Evolutionary conservation across 2,113 vertebrate species (phyloP).

Genomic region (Rissa tridactyla): DNA sequence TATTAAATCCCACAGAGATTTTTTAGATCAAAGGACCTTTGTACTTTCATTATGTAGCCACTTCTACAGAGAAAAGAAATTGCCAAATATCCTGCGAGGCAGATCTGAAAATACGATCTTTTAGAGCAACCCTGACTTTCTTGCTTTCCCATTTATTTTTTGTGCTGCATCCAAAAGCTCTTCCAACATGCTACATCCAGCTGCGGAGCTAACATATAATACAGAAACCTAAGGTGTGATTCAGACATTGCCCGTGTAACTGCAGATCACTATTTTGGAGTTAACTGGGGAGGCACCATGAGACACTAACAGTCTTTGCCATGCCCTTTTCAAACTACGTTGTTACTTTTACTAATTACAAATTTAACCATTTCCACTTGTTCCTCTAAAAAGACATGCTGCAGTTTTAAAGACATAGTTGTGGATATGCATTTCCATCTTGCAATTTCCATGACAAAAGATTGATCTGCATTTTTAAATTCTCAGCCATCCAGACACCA

Average conservation of each 20-base stretch:
- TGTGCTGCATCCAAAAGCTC: not conserved
- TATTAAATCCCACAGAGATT: conserved; percentile 32
- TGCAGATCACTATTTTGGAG: not conserved
- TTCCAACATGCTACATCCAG: not conserved
- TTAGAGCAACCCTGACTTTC: not conserved
- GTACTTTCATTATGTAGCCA: conserved; percentile 31
- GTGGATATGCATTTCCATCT: not conserved
- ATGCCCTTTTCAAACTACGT: not conserved
- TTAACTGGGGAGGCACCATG: not conserved
- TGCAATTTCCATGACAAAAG: not conserved
- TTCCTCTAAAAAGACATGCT: not conserved
- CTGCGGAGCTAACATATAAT: not conserved
- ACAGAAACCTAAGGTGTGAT: not conserved
- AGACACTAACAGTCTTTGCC: not conserved
- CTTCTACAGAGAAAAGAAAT: conserved; percentile 24
- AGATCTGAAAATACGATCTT: conserved; percentile 31
- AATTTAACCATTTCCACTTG: not conserved
- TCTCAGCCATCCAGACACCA: not conserved
- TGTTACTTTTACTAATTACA: not conserved
- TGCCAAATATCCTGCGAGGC: conserved; percentile 34
- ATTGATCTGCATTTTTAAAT: not conserved
- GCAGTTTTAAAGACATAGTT: not conserved
- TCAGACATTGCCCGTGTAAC: not conserved
- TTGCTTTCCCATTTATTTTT: not conserved
- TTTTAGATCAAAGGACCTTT: conserved; percentile 53